These are phyloP conservation scores for Malacosoma neustria DNA, from an alignment of 2,888 invertebrate genomes.

Conservation along the genomic window DNA sequence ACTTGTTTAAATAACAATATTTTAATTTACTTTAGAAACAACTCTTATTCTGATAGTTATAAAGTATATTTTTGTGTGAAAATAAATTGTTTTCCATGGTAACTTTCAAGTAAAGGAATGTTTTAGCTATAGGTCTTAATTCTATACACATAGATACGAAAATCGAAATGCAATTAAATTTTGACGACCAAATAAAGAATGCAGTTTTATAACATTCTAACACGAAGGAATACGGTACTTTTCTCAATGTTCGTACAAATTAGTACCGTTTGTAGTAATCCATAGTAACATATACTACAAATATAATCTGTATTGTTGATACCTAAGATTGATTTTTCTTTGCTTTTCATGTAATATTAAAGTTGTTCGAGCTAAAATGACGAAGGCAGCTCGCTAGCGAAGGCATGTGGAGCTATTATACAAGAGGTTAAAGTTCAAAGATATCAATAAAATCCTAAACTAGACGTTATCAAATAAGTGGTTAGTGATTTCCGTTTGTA, in stretches of 20 bases:
- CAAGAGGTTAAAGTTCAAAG: neutral
- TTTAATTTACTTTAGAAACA: neutral
- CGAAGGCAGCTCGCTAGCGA: slow-evolving; percentile 57
- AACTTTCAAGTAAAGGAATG: neutral
- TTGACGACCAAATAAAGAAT: slow-evolving; percentile 4
- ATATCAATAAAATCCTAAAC: slow-evolving; percentile 4
- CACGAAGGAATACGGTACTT: neutral
- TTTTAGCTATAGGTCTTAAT: slow-evolving; percentile 3
- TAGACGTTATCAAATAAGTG: neutral
- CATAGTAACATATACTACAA: neutral
- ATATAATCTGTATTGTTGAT: neutral
- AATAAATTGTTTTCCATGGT: neutral
- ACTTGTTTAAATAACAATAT: slow-evolving; percentile 12
- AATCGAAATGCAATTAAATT: slow-evolving; percentile 1
- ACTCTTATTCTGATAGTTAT: neutral
- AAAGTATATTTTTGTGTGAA: neutral
- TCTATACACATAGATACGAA: slow-evolving; percentile 1
- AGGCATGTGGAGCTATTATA: slow-evolving; percentile 40
- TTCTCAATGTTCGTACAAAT: neutral
- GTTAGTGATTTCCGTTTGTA: neutral
- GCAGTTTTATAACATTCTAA: slow-evolving; percentile 7
- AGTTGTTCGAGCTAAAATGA: slow-evolving; percentile 32
- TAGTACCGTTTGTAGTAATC: neutral
- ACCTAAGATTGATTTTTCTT: slow-evolving; percentile 9
- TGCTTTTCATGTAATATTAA: slow-evolving; percentile 5